phyloP scores from a whole-genome alignment of 2,888 invertebrate species.

The Pogonocherus hispidulus region DNA sequence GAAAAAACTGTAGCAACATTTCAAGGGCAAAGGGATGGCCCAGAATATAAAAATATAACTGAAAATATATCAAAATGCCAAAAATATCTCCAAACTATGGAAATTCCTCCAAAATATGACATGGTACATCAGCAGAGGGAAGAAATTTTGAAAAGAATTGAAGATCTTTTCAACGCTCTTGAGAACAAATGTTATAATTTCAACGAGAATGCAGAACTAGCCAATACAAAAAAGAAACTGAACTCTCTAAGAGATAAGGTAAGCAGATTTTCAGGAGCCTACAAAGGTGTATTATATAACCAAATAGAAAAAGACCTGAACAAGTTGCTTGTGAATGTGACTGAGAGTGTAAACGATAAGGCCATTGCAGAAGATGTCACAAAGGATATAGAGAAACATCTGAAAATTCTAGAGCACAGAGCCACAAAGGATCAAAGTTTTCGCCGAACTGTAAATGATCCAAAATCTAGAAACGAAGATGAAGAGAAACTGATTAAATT shows the following conservation, averaged over 20 bases:
- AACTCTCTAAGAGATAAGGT: constrained; percentile 52
- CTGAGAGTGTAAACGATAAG: constrained; percentile 46
- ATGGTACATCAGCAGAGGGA: constrained; percentile 38
- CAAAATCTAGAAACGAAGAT: constrained; percentile 26
- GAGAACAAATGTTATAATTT: constrained; percentile 40
- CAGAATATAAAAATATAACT: constrained; percentile 42
- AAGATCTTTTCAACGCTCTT: constrained; percentile 35
- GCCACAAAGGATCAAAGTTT: constrained; percentile 52
- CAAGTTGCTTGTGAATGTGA: constrained; percentile 44
- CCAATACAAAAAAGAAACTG: constrained; percentile 37
- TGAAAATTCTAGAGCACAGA: constrained; percentile 56
- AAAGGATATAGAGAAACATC: constrained; percentile 50
- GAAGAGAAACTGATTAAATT: constrained; percentile 44
- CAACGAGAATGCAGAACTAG: constrained; percentile 9
- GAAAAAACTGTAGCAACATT: constrained; percentile 39
- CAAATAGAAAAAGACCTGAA: constrained; percentile 54
- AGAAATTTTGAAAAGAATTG: constrained; percentile 47
- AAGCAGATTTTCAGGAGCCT: constrained; percentile 52
- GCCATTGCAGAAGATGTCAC: constrained; percentile 41
- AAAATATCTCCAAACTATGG: constrained; percentile 35
- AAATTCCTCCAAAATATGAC: constrained; percentile 37
- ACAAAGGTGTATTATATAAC: constrained; percentile 55
- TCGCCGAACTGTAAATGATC: constrained; percentile 21
- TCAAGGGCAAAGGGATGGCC: constrained; percentile 40
- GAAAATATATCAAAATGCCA: constrained; percentile 34